Percentiles rank a stretch among this genome's conserved stretches.
Conservation (phyloP, 2,888 invertebrate species). For the Drosophila dives region DNA sequence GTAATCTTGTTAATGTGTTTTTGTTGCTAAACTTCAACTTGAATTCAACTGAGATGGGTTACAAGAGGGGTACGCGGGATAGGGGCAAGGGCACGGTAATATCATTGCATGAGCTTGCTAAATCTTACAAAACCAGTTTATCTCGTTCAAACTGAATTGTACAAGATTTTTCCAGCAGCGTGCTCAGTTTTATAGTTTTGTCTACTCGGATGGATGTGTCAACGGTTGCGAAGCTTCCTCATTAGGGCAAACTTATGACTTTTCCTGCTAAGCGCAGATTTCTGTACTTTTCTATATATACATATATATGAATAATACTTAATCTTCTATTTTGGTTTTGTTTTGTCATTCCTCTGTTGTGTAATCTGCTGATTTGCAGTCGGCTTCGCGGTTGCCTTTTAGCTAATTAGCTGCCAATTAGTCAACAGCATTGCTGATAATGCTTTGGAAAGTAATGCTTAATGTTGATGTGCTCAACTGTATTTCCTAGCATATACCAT, state of each 20-base stretch:
- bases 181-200: constrained; percentile 19
- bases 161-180: constrained; percentile 50
- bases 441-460: constrained; percentile 6
- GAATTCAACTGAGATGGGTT: constrained; percentile 26
- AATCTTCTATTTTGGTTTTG: background rate
- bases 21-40: constrained; percentile 30
- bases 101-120: constrained; percentile 28
- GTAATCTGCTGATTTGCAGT: constrained; percentile 43
- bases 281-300: background rate
- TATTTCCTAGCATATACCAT: constrained; percentile 1
- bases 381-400: constrained; percentile 10
- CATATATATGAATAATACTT: background rate
- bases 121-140: constrained; percentile 62
- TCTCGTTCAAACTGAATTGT: constrained; percentile 59
- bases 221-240: constrained; percentile 52
- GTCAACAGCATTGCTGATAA: constrained; percentile 30
- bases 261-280: constrained; percentile 37
- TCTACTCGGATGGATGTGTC: background rate
- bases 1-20: constrained; percentile 31
- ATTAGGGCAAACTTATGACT: constrained; percentile 65
- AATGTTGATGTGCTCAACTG: constrained; percentile 6
- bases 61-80: constrained; percentile 1
- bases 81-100: constrained; percentile 3
- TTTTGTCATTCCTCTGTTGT: constrained; percentile 24
- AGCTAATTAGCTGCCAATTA: constrained; percentile 64